Evolutionary conservation across 2,888 invertebrate genomes (phyloP), one percentile per base, ranked within the genome.

Genomic region (Eubasilissa splendida): DNA sequence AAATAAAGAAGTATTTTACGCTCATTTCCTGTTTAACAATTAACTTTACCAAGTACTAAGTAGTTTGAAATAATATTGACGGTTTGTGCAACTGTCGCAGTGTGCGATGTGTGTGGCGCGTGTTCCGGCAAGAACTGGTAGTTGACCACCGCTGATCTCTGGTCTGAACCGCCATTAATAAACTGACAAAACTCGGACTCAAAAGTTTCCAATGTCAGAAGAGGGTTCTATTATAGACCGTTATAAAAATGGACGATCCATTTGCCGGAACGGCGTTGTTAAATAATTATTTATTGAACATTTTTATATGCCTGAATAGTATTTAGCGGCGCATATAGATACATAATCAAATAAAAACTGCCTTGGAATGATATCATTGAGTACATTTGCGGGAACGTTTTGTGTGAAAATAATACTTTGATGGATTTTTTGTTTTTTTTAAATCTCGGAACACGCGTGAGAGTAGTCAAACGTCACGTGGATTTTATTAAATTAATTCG

Each of bases 201-300:
- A 31, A 56, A 22, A 73, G 71, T 58, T 73, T 54, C 42, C 56
- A n/a, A 56, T 33, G 56, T 73, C 33, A 33, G 50, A 58, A 33
- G 71, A 73, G 56, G 71, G 71, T 73, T 73, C 31, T 22, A 70
- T 73, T 8, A 4, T 58, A 42, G 71, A 33, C 71, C 71, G 71
- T 73, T 73, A 65, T 65, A 65, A 31, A 65, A 33, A 65, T 65
- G 14, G 65, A 58, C 58, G 42, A 33, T 65, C 71, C 71, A 58
- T 73, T 73, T 73, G 71, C 58, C 58, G 71, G 71, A 73, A 65
- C n/a, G 56, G 71, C 31, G 71, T 56, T 73, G 71, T 73, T 73
- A 73, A 73, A 73, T 73, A 58, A n/a, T 73, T 73, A 73, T 73
- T 73, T 73, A 73, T 73, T 73, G 71, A 73, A 56, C 71, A 58